phyloP scores from a whole-genome alignment of 2,797 vertebrate species.

The Sciaenops ocellatus region DNA sequence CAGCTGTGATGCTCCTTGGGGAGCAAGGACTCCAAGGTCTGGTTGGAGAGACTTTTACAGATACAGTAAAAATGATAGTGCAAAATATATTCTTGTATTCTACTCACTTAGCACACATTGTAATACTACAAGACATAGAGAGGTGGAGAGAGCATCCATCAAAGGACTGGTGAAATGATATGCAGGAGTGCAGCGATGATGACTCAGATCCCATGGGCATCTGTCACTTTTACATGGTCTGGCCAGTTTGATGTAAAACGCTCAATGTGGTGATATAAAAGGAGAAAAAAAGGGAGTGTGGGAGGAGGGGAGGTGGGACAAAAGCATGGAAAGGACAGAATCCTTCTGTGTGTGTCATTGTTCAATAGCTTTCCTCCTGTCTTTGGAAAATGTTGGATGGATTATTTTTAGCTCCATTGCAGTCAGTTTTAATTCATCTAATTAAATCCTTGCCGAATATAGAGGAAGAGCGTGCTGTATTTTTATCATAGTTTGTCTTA shows the following conservation, averaged over 20 bases:
- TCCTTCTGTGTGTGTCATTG: slow-evolving; percentile 37
- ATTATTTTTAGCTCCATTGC: slow-evolving; percentile 46
- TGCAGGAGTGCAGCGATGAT: slow-evolving; percentile 44
- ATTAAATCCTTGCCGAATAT: slow-evolving; percentile 35
- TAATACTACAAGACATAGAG: slow-evolving; percentile 22
- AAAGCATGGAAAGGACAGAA: slow-evolving; percentile 20
- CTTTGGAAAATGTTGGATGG: slow-evolving; percentile 5
- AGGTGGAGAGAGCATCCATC: slow-evolving; percentile 40
- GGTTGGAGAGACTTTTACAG: slow-evolving; percentile 36
- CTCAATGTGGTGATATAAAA: slow-evolving; percentile 45
- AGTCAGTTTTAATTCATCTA: slow-evolving; percentile 31
- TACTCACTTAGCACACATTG: slow-evolving; percentile 36
- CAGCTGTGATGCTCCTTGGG: slow-evolving; percentile 66
- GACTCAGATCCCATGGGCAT: slow-evolving; percentile 47
- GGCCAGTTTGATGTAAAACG: slow-evolving; percentile 38
- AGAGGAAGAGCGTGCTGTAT: slow-evolving; percentile 6
- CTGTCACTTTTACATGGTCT: slow-evolving; percentile 43
- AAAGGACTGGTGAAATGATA: slow-evolving; percentile 37
- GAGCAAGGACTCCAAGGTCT: slow-evolving; percentile 64
- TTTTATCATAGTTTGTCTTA: slow-evolving; percentile 21
- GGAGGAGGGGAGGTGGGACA: slow-evolving; percentile 8
- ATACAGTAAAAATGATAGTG: slow-evolving; percentile 46
- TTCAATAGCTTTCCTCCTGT: slow-evolving; percentile 25
- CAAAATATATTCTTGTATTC: slow-evolving; percentile 43
- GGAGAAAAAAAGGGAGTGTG: background rate